Evolutionary conservation across 2,113 vertebrate genomes (phyloP).

Genomic region (Leptodactylus fuscus): DNA sequence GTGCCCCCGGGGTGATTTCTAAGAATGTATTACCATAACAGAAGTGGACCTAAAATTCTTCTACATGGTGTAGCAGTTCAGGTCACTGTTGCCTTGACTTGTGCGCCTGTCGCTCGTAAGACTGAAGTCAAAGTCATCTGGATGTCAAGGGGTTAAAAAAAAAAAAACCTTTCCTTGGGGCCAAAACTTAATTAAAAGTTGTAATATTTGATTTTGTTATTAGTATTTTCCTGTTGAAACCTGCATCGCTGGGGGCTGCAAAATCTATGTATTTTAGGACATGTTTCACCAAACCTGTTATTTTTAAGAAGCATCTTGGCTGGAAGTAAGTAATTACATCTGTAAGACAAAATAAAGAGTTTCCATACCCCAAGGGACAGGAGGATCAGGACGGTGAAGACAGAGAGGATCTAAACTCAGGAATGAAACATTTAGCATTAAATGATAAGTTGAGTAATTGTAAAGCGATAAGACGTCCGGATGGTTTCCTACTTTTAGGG

Average conservation of each 20-base stretch:
- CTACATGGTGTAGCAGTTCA: neutral
- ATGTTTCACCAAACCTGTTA: slow-evolving; percentile 53
- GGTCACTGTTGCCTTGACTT: neutral
- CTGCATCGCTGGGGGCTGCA: slow-evolving; percentile 37
- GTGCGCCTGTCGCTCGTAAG: neutral
- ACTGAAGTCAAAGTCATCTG: neutral
- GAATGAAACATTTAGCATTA: slow-evolving; percentile 25
- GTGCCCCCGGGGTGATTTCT: slow-evolving; percentile 10
- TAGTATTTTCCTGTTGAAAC: slow-evolving; percentile 38
- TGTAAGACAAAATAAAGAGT: slow-evolving; percentile 55
- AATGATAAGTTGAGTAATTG: neutral
- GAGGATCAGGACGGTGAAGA: slow-evolving; percentile 39
- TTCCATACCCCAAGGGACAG: slow-evolving; percentile 53
- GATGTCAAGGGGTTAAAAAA: slow-evolving; percentile 1
- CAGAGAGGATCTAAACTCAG: slow-evolving; percentile 24
- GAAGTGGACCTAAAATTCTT: slow-evolving; percentile 32
- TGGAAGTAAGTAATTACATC: slow-evolving; percentile 55
- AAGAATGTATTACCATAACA: slow-evolving; percentile 28
- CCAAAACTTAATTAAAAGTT: slow-evolving; percentile 47
- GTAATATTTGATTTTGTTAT: slow-evolving; percentile 35
- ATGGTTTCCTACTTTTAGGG: neutral
- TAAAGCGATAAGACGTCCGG: neutral
- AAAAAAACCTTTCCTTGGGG: neutral
- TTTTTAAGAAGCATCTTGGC: slow-evolving; percentile 52
- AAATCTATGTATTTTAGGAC: slow-evolving; percentile 44